Conservation (phyloP, 2,888 invertebrate genomes). For the Torymus texanus region DNA sequence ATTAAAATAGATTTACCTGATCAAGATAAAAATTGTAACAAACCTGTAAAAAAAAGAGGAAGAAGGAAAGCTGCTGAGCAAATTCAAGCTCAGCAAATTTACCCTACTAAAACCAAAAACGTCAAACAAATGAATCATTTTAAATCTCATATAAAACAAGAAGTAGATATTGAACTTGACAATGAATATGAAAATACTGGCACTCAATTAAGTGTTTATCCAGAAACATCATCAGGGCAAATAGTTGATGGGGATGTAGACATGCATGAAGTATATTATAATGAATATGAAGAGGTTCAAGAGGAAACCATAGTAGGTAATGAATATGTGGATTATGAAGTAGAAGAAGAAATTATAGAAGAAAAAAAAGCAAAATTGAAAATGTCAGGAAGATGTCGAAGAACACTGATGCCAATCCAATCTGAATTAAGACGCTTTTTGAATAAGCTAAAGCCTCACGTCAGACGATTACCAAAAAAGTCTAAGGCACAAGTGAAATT, state of each 20-base stretch:
- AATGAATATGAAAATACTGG: conserved; percentile 1
- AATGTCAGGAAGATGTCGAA: conserved; percentile 63
- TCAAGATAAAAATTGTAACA: conserved; percentile 59
- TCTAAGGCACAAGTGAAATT: conserved; percentile 71
- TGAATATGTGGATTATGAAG: conserved; percentile 48
- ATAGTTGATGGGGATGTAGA: conserved; percentile 31
- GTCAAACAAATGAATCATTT: no score
- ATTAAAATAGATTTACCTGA: conserved; percentile 73
- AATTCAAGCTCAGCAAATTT: conserved; percentile 13
- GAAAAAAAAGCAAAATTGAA: conserved; percentile 48
- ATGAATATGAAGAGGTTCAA: conserved; percentile 41
- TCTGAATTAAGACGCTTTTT: conserved; percentile 68
- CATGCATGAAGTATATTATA: conserved; percentile 39
- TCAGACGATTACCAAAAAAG: conserved; percentile 69
- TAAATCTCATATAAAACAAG: conserved; percentile 45
- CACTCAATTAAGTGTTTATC: conserved; percentile 5
- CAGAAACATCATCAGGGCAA: conserved; percentile 18
- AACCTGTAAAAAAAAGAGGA: conserved; percentile 55
- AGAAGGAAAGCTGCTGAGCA: conserved; percentile 52
- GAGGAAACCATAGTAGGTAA: conserved; percentile 15
- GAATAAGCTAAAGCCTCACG: conserved; percentile 69
- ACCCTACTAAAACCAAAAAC: neutral
- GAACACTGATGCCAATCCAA: conserved; percentile 70
- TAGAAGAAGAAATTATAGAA: conserved; percentile 58
- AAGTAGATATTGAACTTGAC: conserved; percentile 16